These are phyloP conservation scores for Eulemur macaco DNA, from an alignment of 2,113 vertebrate genomes.

Conservation along the genomic window DNA sequence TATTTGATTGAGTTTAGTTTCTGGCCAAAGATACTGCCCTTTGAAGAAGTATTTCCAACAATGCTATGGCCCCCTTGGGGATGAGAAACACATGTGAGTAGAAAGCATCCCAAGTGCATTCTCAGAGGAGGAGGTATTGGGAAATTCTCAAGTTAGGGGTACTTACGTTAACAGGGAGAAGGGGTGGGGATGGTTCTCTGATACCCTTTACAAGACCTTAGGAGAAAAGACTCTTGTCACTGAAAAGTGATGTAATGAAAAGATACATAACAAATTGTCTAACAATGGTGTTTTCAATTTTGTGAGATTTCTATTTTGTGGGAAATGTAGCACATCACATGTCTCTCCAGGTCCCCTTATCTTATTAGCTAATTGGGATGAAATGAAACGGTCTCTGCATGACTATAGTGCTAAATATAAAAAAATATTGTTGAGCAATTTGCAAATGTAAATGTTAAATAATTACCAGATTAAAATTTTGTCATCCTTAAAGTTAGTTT, in stretches of 20 bases:
- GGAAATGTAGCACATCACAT: background rate
- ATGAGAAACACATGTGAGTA: background rate
- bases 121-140: background rate
- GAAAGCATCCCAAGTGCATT: background rate
- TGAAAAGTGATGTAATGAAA: background rate
- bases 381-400: background rate
- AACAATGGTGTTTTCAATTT: background rate
- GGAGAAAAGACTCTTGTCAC: background rate
- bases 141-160: background rate
- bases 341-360: background rate
- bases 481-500: background rate
- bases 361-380: background rate
- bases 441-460: background rate
- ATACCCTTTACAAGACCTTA: background rate
- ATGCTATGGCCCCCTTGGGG: background rate
- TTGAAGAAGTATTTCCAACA: background rate
- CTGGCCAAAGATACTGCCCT: background rate
- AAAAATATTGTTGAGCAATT: background rate
- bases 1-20: background rate
- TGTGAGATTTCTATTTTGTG: slow-evolving; percentile 15
- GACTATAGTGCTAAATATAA: background rate
- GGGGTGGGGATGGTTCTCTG: background rate
- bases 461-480: background rate
- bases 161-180: background rate
- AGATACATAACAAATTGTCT: background rate